phyloP scores from a whole-genome alignment of 2,113 vertebrate species.

The Cheirogaleus medius region DNA sequence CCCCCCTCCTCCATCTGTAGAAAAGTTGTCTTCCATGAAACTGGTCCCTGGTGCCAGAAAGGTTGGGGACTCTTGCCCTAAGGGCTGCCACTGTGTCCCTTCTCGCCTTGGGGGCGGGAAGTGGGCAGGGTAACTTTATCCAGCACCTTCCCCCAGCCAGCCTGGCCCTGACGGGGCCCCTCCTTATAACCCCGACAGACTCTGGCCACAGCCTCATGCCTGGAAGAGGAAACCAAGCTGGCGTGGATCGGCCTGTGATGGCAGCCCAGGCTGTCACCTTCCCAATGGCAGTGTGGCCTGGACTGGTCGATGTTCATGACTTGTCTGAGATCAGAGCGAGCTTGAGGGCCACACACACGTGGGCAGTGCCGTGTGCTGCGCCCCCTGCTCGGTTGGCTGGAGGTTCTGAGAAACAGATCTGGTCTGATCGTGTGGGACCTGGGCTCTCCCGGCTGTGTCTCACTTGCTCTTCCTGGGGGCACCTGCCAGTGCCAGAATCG shows the following conservation, averaged over 20 bases:
- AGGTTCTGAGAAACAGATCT: neutral
- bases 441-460: neutral
- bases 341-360: neutral
- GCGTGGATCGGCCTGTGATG: no score
- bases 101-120: neutral
- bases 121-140: neutral
- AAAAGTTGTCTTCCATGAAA: no score
- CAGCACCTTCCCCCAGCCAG: neutral
- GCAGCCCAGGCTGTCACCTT: neutral
- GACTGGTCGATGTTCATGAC: neutral
- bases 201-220: neutral
- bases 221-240: neutral
- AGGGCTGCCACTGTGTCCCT: neutral
- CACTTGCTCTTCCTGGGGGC: neutral
- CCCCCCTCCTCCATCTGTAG: no score
- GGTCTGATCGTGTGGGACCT: neutral
- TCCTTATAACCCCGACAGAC: neutral
- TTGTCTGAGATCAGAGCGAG: neutral
- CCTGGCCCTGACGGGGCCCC: neutral
- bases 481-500: neutral
- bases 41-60: no score
- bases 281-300: neutral
- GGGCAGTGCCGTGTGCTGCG: accelerated
- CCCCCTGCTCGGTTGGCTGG: neutral
- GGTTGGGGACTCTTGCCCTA: neutral